phyloP scores from a whole-genome alignment of 2,797 vertebrate genomes.

The Austrolebias charrua region DNA sequence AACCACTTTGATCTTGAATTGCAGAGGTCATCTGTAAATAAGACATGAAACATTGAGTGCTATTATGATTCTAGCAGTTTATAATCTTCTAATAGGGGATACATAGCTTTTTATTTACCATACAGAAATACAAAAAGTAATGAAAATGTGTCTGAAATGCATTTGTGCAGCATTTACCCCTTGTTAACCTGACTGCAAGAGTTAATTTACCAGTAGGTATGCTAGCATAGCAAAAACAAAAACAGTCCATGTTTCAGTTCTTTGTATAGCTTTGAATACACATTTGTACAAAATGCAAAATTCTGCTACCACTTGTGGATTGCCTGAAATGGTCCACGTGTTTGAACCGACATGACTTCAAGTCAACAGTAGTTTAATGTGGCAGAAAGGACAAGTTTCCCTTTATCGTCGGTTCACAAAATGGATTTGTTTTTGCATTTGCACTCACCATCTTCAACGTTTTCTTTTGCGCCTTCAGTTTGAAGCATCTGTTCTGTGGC shows the following conservation, averaged over 20 bases:
- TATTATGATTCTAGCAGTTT: conserved; percentile 13
- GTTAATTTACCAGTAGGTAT: neutral
- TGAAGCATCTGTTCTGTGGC: too few species aligned
- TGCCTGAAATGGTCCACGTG: too few species aligned
- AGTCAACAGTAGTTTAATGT: too few species aligned
- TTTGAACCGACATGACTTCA: too few species aligned
- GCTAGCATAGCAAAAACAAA: neutral
- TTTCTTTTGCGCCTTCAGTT: too few species aligned
- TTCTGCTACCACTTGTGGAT: neutral
- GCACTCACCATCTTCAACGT: too few species aligned
- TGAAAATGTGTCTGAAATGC: neutral
- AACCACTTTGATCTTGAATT: conserved; percentile 48
- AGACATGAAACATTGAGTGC: conserved; percentile 40
- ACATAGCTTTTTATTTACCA: too few species aligned
- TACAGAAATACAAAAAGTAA: neutral
- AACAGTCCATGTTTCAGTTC: neutral
- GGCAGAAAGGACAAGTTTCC: too few species aligned
- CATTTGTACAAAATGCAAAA: neutral
- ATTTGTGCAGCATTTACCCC: neutral
- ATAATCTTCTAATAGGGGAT: neutral
- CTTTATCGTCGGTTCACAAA: too few species aligned
- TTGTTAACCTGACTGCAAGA: neutral
- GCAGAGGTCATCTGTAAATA: conserved; percentile 37
- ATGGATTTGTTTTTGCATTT: too few species aligned
- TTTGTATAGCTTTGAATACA: neutral